Percentiles rank a stretch among this genome's conserved stretches.
Evolutionary conservation across 2,888 invertebrate genomes (phyloP).

Genomic region (Pinctada fucata): DNA sequence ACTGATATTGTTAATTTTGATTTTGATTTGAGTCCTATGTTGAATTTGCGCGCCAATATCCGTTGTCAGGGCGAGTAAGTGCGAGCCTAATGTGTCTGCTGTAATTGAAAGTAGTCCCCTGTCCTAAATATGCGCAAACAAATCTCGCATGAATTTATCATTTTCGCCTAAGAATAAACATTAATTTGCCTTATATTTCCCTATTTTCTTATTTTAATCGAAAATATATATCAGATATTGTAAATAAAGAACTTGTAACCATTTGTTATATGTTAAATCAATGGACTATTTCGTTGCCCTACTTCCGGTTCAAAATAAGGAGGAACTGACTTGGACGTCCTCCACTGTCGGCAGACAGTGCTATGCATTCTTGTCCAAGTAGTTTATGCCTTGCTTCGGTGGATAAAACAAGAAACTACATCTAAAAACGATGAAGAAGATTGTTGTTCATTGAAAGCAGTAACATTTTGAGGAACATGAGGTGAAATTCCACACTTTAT

Average conservation of each 20-base stretch:
- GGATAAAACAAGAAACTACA: neutral
- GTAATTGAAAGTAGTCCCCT: constrained; percentile 18
- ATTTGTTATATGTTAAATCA: neutral
- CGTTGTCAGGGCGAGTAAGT: constrained; percentile 23
- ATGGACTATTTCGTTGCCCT: neutral
- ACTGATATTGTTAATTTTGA: too few relatives aligned
- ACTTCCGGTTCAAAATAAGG: neutral
- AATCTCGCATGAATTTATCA: too few relatives aligned
- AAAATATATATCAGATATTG: too few relatives aligned
- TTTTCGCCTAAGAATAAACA: too few relatives aligned
- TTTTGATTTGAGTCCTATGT: too few relatives aligned
- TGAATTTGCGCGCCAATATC: constrained; percentile 2
- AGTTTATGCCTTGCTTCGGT: neutral
- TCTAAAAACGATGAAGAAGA: neutral
- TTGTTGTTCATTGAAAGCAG: neutral
- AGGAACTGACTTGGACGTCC: constrained; percentile 1
- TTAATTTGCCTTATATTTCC: too few relatives aligned
- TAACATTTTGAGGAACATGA: neutral
- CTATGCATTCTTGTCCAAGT: neutral
- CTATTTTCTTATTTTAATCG: too few relatives aligned
- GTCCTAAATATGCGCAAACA: neutral
- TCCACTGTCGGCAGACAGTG: neutral
- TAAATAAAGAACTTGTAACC: too few relatives aligned
- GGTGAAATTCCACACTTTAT: neutral
- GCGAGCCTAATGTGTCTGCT: constrained; percentile 30